Evolutionary conservation across 2,113 vertebrate genomes (phyloP).

Genomic region (Pristiophorus japonicus): DNA sequence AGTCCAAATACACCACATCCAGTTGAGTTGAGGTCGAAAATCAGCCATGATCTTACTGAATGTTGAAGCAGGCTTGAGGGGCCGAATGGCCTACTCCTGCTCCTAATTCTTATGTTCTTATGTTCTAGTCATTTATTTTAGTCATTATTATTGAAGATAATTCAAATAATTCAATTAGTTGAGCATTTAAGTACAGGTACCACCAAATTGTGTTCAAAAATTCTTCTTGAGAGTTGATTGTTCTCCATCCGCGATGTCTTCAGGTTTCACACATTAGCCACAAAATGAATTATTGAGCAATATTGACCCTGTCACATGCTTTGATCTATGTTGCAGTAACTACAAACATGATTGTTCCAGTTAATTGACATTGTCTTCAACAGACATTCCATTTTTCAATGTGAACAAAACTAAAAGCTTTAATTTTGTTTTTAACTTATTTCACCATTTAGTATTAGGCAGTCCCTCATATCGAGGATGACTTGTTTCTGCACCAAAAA

Average conservation of each 20-base stretch:
- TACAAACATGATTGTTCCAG: not conserved
- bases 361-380: not conserved
- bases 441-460: not conserved
- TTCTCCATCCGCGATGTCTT: not conserved
- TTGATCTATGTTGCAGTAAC: not conserved
- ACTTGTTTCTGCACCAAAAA: no score
- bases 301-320: not conserved
- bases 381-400: not conserved
- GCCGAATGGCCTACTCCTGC: no score
- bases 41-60: no score
- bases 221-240: not conserved
- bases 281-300: not conserved
- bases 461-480: no score
- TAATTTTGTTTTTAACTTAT: not conserved
- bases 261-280: not conserved
- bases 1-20: no score
- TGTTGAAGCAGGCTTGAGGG: no score
- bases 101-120: no score
- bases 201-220: not conserved
- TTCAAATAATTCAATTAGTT: not conserved
- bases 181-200: not conserved
- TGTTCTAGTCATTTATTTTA: slow-evolving; percentile 24
- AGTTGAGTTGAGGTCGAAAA: no score
- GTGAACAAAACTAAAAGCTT: not conserved
- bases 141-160: not conserved